Base-by-base conservation (phyloP, 2,888 invertebrate species). In the Rhogogaster chlorosoma region DNA sequence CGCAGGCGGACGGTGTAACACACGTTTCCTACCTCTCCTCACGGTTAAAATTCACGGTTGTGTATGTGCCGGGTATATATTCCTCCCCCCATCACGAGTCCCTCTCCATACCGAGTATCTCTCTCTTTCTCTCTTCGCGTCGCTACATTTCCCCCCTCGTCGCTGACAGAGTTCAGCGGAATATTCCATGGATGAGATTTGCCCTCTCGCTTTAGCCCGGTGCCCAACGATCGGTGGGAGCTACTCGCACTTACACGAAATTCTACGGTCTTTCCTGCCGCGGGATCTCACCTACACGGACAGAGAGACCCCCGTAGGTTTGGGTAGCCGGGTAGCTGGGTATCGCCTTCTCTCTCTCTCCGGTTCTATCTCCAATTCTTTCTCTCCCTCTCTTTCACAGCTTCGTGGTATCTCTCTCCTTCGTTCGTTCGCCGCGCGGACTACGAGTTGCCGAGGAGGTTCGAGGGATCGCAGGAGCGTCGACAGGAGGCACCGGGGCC, bases 141-240 rank as follows among this genome's bases (percentile, higher is more conserved):
- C 86, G 80, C 86, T 78, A 83, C 82, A 85, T 85, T 86, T 84
- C 82, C 61, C 70, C 83, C 80, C 57, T 80, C 85, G 64, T 49
- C 80, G 80, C 84, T 67, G 75, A 32, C 85, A 85, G 87, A 86
- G 89, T 89, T 89, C 88, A 89, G 88, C 87, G 89, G 89, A 89
- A 89, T 89, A 89, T 89, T 89, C 89, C 89, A 88, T 85, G 87
- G 88, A 87, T 87, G 87, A 87, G 87, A 85, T 86, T 87, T 85
- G 85, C 85, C 86, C 61, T 88, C 88, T 87, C 85, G 36, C 70
- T 88, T 70, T 49, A 57, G 0, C 57, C 26, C 29, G 1, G 12
- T 1, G 12, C 42, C 26, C 15, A n/a, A 71, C 67, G 38, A 70
- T 85, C n/a, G 82, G 45, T 85, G 49, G 36, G 26, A 32, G 67